Evolutionary conservation across 2,888 invertebrate genomes (phyloP), one percentile per base, ranked within the genome.

Genomic region (Mesopsocus fuscifrons): DNA sequence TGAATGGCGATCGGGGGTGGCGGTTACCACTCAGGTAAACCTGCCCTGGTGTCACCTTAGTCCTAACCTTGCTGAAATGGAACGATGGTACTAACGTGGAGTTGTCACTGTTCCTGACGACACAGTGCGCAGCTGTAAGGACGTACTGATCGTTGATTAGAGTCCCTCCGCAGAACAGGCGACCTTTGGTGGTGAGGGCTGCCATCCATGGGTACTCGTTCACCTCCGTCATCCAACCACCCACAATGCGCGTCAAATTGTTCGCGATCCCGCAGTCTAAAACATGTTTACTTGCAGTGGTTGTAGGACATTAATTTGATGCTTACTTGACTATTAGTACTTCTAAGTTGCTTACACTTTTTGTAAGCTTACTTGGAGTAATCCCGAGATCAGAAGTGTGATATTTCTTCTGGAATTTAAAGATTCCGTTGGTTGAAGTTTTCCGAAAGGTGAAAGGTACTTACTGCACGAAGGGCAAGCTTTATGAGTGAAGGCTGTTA

Each of bases 201-300:
- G 54, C 57, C 48, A 60, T 54, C 61, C 60, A 61, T 3, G 59
- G 58, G 47, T 57, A 60, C 40, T 58, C 57, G 49, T 59, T 59
- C 30, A 58, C 52, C 42, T 55, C 52, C 1, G 59, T 55, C 18
- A 54, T 50, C 41, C 49, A 47, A 3, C 61, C 60, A 11, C 60
- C 60, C 17, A 60, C 58, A 35, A 61, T 55, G 13, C 60, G 49
- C 30, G 48, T 46, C 8, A 15, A 43, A 34, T 53, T 52, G 48
- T 57, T 55, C 45, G 55, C 49, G 43, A 57, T 48, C 41, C 59
- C 59, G 50, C 59, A 57, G 45, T 54, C 57, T 59, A 51, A 33
- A 50, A 49, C 8, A 18, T n/a, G n/a, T n/a, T n/a, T n/a, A 26
- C 6, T 6, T 26, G 11, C 26, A 26, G 26, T 26, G 8, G 11